Base-by-base conservation (phyloP, 2,888 invertebrate species). In the Andrena fulva region DNA sequence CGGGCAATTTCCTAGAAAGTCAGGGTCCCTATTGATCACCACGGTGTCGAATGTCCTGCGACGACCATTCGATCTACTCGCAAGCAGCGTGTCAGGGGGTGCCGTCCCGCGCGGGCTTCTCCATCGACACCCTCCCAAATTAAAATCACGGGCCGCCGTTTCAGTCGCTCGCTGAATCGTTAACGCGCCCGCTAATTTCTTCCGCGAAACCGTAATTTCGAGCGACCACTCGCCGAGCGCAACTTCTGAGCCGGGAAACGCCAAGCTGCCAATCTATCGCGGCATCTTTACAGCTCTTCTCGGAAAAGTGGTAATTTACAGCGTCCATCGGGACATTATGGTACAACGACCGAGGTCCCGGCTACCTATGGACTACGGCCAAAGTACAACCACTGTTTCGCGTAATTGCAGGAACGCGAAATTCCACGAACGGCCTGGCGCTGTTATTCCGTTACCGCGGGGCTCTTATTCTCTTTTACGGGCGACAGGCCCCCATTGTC, bases 221-320 rank as follows among this genome's bases (percentile, higher is more conserved):
- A 42, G 42, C 42, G 42, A 4, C 42, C 42, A 4, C 42, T 42
- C 33, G 31, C 6, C 31, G 35, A 10, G 35, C 10, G 35, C 35
- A 35, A 35, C 20, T 27, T 52, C 29, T 20, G 29, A 16, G 42
- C 31, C 66, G 48, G 35, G 48, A 54, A 27, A 24, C 56, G 29
- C 50, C 29, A 7, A 27, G 52, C 33, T 42, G 67, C 62, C 70
- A 52, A 35, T 54, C 68, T 85, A 81, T 84, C 84, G 70, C 24
- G 20, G 33, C 54, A 70, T 76, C 76, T 72, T 82, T 80, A 80
- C 69, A 50, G 62, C 64, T 64, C 48, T 82, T 80, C 82, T 52
- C 20, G 78, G 81, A 69, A 84, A 84, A 76, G 54, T 52, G 50
- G 79, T 73, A 81, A 74, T 78, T 81, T 69, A 64, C 81, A 64